phyloP scores from a whole-genome alignment of 2,113 vertebrate genomes.

The Paralichthys olivaceus region DNA sequence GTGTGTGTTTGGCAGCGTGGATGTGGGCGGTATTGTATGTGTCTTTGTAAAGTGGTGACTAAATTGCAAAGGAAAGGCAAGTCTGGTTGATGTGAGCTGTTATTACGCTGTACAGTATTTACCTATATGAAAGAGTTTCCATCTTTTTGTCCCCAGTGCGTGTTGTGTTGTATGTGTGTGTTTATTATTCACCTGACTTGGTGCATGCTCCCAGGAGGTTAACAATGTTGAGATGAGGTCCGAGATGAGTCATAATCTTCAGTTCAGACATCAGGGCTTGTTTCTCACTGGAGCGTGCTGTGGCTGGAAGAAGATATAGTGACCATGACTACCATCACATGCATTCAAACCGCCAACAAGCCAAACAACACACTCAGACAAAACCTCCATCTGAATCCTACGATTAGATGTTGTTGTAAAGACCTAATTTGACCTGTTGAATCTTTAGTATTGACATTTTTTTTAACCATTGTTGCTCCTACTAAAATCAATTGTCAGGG shows the following conservation, averaged over 20 bases:
- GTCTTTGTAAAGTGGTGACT: slow-evolving; percentile 30
- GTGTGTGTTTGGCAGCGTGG: slow-evolving; percentile 12
- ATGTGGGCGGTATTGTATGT: slow-evolving; percentile 3
- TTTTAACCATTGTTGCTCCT: no score
- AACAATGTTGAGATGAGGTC: slow-evolving; percentile 97
- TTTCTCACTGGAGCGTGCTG: slow-evolving; percentile 97
- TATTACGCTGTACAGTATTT: slow-evolving; percentile 6
- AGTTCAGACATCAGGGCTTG: slow-evolving; percentile 99
- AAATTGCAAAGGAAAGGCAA: slow-evolving; percentile 30
- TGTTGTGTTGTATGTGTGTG: background rate
- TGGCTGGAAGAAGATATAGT: slow-evolving; percentile 82
- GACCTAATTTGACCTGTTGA: no score
- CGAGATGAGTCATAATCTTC: slow-evolving; percentile 99
- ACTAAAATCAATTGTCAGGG: no score
- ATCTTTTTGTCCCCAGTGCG: background rate
- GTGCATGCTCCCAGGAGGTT: slow-evolving; percentile 97
- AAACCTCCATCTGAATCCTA: background rate
- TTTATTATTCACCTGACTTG: slow-evolving; percentile 89
- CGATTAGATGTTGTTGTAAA: no score
- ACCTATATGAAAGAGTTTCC: background rate
- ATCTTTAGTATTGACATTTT: no score
- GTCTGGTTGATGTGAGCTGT: slow-evolving; percentile 6
- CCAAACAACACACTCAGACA: background rate
- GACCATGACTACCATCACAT: background rate
- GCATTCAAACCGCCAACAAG: background rate